phyloP scores from a whole-genome alignment of 1,140 invertebrate species.

The Procambarus clarkii region DNA sequence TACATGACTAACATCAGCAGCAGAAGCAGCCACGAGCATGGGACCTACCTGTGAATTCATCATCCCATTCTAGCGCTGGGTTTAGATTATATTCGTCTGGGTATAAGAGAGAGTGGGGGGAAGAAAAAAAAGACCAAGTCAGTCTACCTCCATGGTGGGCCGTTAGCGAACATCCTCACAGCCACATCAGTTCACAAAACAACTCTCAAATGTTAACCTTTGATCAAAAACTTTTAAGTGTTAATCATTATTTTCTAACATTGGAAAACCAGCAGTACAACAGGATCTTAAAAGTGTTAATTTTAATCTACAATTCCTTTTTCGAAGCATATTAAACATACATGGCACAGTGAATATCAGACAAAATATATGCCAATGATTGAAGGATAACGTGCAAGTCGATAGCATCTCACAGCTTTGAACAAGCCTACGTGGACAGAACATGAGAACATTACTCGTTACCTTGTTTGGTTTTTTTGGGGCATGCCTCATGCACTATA shows the following conservation, averaged over 20 bases:
- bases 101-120: conserved; percentile 76
- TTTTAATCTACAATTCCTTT: conserved; percentile 44
- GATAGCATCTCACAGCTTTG: conserved; percentile 9
- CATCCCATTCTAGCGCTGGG: conserved; percentile 99
- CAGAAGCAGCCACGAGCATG: conserved; percentile 59
- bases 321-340: conserved; percentile 36
- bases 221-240: conserved; percentile 38
- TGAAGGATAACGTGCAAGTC: conserved; percentile 26
- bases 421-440: conserved; percentile 32
- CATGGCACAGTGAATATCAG: conserved; percentile 24
- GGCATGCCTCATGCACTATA: conserved; percentile 58
- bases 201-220: conserved; percentile 20
- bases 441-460: not conserved
- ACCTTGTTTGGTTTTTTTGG: conserved; percentile 13
- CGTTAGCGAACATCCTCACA: conserved; percentile 61
- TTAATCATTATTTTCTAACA: conserved; percentile 49
- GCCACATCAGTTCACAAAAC: conserved; percentile 61
- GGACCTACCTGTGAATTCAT: conserved; percentile 99
- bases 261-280: conserved; percentile 44
- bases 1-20: not conserved
- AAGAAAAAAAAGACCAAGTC: conserved; percentile 55
- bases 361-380: conserved; percentile 40
- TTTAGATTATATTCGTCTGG: conserved; percentile 99
- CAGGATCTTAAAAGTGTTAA: conserved; percentile 39
- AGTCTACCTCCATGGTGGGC: conserved; percentile 61